phyloP scores from a whole-genome alignment of 1,140 invertebrate species.

The Cylas formicarius region DNA sequence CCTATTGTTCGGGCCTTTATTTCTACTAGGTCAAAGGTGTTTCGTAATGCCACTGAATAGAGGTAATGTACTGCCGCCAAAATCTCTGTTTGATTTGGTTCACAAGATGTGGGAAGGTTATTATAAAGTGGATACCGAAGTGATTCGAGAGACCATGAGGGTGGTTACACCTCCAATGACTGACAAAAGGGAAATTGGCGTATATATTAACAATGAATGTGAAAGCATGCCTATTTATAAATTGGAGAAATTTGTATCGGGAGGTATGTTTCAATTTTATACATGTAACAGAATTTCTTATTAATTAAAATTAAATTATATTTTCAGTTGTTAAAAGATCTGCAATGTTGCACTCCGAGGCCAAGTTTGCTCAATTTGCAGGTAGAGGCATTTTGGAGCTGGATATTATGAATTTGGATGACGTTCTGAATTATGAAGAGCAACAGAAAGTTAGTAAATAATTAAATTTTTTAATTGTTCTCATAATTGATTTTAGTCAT shows the following conservation, averaged over 20 bases:
- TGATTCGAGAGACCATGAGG: slow-evolving; percentile 69
- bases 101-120: slow-evolving; percentile 73
- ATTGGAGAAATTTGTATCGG: slow-evolving; percentile 56
- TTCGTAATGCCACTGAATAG: slow-evolving; percentile 85
- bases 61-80: slow-evolving; percentile 66
- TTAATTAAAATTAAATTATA: slow-evolving; percentile 13
- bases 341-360: slow-evolving; percentile 44
- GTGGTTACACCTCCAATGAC: slow-evolving; percentile 65
- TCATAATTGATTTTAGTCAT: too few species aligned
- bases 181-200: slow-evolving; percentile 58
- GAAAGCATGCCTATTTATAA: slow-evolving; percentile 62
- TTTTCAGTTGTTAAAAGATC: slow-evolving; percentile 67
- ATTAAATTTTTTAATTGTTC: too few species aligned
- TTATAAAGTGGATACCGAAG: slow-evolving; percentile 74
- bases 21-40: slow-evolving; percentile 50
- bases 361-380: slow-evolving; percentile 67
- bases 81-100: slow-evolving; percentile 68
- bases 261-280: slow-evolving; percentile 42
- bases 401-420: slow-evolving; percentile 61
- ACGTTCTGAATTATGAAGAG: slow-evolving; percentile 42
- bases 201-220: slow-evolving; percentile 66
- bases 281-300: slow-evolving; percentile 1
- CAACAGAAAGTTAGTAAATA: too few species aligned
- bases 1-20: too few species aligned
- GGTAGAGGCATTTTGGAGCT: slow-evolving; percentile 66